Percentiles rank a stretch among this genome's conserved stretches.
Conservation (phyloP, 2,113 vertebrate species). For the Coracopsis vasa region DNA sequence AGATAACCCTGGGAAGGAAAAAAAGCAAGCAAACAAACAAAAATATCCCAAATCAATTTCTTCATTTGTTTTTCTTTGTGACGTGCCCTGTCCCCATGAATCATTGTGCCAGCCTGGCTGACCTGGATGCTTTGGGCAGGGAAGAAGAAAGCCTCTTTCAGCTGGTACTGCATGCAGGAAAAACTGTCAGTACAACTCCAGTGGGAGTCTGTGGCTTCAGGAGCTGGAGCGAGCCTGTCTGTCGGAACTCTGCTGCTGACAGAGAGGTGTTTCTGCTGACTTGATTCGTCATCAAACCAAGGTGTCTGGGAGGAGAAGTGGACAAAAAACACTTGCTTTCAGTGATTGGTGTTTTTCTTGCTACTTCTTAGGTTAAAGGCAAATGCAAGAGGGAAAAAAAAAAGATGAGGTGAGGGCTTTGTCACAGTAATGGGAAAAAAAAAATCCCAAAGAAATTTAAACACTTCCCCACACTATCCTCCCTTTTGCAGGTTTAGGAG, state of each 20-base stretch:
- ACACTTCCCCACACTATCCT: neutral
- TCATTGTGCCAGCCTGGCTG: neutral
- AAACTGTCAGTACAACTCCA: neutral
- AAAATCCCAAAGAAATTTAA: neutral
- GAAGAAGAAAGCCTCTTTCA: neutral
- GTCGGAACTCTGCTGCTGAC: neutral
- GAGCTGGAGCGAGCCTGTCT: neutral
- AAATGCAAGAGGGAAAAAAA: neutral
- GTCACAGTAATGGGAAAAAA: neutral
- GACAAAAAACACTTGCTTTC: neutral
- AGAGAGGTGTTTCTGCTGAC: neutral
- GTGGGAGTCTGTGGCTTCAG: neutral
- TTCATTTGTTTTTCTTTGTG: neutral
- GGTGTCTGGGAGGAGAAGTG: neutral
- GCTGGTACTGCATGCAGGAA: neutral
- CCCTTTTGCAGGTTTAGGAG: neutral
- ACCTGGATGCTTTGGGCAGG: rapidly evolving
- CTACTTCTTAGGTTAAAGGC: neutral
- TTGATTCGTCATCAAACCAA: neutral
- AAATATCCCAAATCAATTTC: neutral
- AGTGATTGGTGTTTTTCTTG: neutral
- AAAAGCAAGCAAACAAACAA: neutral
- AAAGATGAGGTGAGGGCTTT: neutral
- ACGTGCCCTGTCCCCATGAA: neutral
- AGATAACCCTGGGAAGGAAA: neutral